Evolutionary conservation across 2,888 invertebrate species (phyloP).

Genomic region (Rhyacophila evoluta): DNA sequence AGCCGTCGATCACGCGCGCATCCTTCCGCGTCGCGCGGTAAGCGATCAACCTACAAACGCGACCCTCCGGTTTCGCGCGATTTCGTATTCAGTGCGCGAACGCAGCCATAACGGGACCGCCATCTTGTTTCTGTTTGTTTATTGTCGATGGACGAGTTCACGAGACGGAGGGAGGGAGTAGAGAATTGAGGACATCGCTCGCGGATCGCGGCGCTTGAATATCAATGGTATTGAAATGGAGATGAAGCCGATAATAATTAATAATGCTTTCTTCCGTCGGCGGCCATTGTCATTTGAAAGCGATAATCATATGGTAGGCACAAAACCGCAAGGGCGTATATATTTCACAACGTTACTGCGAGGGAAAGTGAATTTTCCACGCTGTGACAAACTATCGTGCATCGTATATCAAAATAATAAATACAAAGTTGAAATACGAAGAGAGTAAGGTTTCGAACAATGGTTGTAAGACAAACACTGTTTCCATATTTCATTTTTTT

Average conservation of each 20-base stretch:
- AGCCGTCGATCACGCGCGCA: background rate
- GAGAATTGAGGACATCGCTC: background rate
- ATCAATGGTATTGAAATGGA: background rate
- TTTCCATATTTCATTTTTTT: too few relatives aligned
- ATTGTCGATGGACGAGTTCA: constrained; percentile 5
- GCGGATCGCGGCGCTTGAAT: constrained; percentile 7
- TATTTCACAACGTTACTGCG: too few relatives aligned
- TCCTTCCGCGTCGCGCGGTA: background rate
- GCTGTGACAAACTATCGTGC: too few relatives aligned
- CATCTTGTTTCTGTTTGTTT: background rate
- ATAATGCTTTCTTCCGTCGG: background rate
- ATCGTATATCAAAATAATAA: too few relatives aligned
- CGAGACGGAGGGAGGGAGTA: background rate
- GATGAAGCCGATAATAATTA: background rate
- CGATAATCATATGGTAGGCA: background rate
- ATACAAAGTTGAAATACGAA: too few relatives aligned
- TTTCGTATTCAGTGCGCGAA: constrained; percentile 45
- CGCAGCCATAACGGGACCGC: constrained; percentile 39
- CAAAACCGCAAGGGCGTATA: background rate
- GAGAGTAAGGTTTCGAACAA: too few relatives aligned
- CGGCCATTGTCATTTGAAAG: background rate
- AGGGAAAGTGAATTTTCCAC: too few relatives aligned
- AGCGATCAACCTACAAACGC: background rate
- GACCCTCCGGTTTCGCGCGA: constrained; percentile 38
- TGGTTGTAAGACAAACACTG: too few relatives aligned